Base-by-base conservation (phyloP, 2,113 vertebrate genomes). In the Epinephelus moara region DNA sequence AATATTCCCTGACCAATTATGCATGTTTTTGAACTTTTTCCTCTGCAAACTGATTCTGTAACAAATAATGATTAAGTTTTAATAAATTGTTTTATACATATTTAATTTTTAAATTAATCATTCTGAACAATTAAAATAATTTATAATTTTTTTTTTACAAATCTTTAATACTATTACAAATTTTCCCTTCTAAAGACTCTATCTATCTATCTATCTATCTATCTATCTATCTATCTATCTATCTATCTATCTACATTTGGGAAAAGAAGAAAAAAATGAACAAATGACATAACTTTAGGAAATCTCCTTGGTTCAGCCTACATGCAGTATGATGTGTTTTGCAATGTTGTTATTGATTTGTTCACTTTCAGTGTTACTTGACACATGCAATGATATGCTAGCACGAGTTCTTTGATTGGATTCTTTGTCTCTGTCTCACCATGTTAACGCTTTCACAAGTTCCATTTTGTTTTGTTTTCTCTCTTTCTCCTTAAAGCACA, bases 381-480 rank as follows among this genome's bases (percentile, higher is more conserved):
- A 97, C 96, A 96, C 95, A 94, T 94, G 94, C 94, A 92, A 89
- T 86, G 91, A 95, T 94, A 93, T 85, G 77, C 92, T 87, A 81
- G 97, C 97, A 97, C 96, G 94, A 93, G 87, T 95, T 95, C 87
- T 86, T 67, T 82, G 80, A 78, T 27, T 80, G 40, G 56, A 50
- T 55, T 84, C 77, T 84, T 56, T 89, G 78, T 91, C 85, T 81
- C 71, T 89, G 71, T 81, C 88, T 97, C 96, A 85, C 95, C 88
- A 91, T 95, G 96, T 97, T 96, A 98, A 99, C 90, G 86, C 97
- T 97, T 97, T 97, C 97, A 98, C 96, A 81, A 97, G 96, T 97
- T 96, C 96, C 96, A 94, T 97, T 97, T 96, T 96, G 95, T 96
- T 96, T 90, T 96, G 92, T 92, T 96, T 92, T 94, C 74, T 94